Conservation (phyloP, 2,888 invertebrate species). For the Ennomos fuscantarius region DNA sequence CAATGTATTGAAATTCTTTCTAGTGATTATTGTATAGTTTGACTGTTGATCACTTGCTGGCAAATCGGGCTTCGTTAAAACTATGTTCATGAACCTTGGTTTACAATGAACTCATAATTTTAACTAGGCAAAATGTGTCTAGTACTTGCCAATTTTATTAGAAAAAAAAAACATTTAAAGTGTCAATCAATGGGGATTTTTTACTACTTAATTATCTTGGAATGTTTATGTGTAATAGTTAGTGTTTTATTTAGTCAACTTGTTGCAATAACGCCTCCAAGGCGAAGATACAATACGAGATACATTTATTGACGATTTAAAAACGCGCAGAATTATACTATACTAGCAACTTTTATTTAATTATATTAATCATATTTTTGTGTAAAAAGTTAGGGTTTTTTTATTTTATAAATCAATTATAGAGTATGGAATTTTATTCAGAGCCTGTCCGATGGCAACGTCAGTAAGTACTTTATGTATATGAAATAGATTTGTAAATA, state of each 20-base stretch:
- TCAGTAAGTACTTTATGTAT: constrained; percentile 43
- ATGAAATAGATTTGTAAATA: constrained; percentile 68
- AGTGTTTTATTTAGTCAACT: constrained; percentile 69
- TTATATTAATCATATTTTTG: constrained; percentile 70
- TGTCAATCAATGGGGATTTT: constrained; percentile 26
- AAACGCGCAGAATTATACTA: constrained; percentile 49
- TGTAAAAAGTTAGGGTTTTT: constrained; percentile 57
- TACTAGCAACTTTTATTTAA: constrained; percentile 65
- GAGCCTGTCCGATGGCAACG: constrained; percentile 46
- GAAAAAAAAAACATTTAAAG: not conserved
- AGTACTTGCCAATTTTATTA: constrained; percentile 11
- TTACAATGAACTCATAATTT: too few species aligned
- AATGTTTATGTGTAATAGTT: constrained; percentile 71
- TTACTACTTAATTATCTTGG: constrained; percentile 44
- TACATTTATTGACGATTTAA: constrained; percentile 39
- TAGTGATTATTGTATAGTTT: constrained; percentile 12
- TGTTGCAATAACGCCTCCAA: constrained; percentile 81
- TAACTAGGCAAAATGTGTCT: not conserved
- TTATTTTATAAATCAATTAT: constrained; percentile 60
- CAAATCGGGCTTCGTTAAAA: not conserved
- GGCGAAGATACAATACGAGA: constrained; percentile 51
- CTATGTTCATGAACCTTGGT: not conserved
- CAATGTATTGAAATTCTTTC: constrained; percentile 16
- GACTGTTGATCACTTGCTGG: constrained; percentile 20
- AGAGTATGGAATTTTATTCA: constrained; percentile 52